Conservation (phyloP, 2,888 invertebrate species). For the Cylloceria caligata region DNA sequence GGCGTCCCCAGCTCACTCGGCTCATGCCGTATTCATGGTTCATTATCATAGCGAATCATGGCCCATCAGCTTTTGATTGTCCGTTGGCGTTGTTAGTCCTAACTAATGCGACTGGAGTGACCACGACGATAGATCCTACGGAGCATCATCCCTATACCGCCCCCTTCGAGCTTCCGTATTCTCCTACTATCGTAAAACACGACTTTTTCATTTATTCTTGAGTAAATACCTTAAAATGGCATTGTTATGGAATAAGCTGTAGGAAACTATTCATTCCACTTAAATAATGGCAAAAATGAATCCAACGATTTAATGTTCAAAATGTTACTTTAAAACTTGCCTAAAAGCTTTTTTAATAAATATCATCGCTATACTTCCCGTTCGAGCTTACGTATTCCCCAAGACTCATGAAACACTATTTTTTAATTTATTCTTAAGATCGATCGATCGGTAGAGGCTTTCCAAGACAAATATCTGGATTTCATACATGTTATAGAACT, state of each 20-base stretch:
- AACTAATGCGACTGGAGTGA: conserved; percentile 84
- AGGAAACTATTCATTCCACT: not conserved
- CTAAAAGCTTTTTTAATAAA: no score
- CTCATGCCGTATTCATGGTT: conserved; percentile 84
- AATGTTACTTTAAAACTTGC: no score
- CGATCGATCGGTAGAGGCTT: no score
- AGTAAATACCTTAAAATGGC: not conserved
- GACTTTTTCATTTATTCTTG: not conserved
- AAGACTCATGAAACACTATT: no score
- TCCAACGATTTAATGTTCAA: no score
- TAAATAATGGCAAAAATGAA: not conserved
- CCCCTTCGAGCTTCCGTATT: conserved; percentile 58
- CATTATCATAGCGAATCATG: conserved; percentile 85
- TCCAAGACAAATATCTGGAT: no score
- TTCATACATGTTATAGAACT: no score
- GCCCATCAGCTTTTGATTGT: conserved; percentile 85
- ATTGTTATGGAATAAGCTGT: not conserved
- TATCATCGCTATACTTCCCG: no score
- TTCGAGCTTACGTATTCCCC: no score
- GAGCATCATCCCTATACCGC: conserved; percentile 65
- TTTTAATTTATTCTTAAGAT: no score
- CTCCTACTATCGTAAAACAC: conserved; percentile 2
- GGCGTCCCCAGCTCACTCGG: conserved; percentile 82
- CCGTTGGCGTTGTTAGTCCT: conserved; percentile 84
- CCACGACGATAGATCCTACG: conserved; percentile 73